Conservation (phyloP, 2,113 vertebrate species). For the Prunella himalayana region DNA sequence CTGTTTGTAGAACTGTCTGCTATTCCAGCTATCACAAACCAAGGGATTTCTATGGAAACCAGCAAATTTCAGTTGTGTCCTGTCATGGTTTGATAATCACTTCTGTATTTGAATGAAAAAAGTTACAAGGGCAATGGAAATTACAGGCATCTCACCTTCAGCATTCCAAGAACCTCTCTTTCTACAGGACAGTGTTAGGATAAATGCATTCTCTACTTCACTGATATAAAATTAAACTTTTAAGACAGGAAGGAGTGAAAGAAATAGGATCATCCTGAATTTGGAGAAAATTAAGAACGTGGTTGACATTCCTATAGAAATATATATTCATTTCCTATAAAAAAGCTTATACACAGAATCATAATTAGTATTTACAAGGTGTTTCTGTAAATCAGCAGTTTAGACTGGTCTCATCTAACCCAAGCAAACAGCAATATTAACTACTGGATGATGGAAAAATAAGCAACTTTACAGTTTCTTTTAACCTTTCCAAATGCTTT, state of each 20-base stretch:
- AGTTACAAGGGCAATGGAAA: not conserved
- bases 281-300: not conserved
- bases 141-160: not conserved
- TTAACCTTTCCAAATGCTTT: not conserved
- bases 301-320: not conserved
- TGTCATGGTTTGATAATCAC: not conserved
- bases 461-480: not conserved
- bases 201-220: not conserved
- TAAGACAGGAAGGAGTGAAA: not conserved
- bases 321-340: not conserved
- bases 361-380: not conserved
- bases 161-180: not conserved
- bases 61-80: not conserved
- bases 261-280: not conserved
- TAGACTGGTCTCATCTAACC: not conserved
- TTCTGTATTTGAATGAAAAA: not conserved
- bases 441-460: not conserved
- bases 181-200: not conserved
- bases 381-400: not conserved
- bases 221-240: not conserved
- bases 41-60: conserved; percentile 28
- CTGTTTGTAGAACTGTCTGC: not conserved
- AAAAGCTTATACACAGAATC: not conserved
- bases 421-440: not conserved
- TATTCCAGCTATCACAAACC: not conserved